Percentiles rank a stretch among this genome's conserved stretches.
phyloP scores from a whole-genome alignment of 2,113 vertebrate species.

The Festucalex cinctus region DNA sequence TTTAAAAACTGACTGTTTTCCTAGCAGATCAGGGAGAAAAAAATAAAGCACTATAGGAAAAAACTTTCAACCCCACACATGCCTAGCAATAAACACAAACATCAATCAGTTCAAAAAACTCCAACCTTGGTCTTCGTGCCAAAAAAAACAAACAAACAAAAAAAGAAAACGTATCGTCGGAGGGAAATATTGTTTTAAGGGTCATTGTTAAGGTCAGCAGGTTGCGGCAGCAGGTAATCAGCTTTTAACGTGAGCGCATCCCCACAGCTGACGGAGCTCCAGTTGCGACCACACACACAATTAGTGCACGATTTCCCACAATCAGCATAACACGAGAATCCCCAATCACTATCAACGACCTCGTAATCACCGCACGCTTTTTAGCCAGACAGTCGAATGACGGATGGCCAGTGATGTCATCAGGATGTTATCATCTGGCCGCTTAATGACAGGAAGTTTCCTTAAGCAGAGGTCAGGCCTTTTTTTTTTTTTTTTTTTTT shows the following conservation, averaged over 20 bases:
- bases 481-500: conserved; percentile 6
- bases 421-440: conserved; percentile 58
- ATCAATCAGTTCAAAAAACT: not conserved
- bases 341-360: conserved; percentile 56
- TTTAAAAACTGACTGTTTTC: too few species aligned
- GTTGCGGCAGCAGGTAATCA: conserved; percentile 54
- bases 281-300: conserved; percentile 17
- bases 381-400: conserved; percentile 23
- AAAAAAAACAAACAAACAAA: not conserved
- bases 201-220: conserved; percentile 46
- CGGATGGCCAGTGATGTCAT: conserved; percentile 52
- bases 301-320: conserved; percentile 19
- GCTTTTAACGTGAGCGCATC: conserved; percentile 38
- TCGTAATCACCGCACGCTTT: conserved; percentile 49
- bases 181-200: conserved; percentile 28
- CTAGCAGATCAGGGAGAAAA: too few species aligned
- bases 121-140: not conserved
- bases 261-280: conserved; percentile 40
- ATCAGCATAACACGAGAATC: conserved; percentile 51
- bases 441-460: conserved; percentile 56
- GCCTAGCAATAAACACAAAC: not conserved
- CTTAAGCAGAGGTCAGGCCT: conserved; percentile 21
- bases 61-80: not conserved
- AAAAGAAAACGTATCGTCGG: not conserved
- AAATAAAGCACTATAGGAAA: not conserved